Evolutionary conservation across 2,113 vertebrate genomes (phyloP), one percentile per base, ranked within the genome.

Genomic region (Rutilus rutilus): DNA sequence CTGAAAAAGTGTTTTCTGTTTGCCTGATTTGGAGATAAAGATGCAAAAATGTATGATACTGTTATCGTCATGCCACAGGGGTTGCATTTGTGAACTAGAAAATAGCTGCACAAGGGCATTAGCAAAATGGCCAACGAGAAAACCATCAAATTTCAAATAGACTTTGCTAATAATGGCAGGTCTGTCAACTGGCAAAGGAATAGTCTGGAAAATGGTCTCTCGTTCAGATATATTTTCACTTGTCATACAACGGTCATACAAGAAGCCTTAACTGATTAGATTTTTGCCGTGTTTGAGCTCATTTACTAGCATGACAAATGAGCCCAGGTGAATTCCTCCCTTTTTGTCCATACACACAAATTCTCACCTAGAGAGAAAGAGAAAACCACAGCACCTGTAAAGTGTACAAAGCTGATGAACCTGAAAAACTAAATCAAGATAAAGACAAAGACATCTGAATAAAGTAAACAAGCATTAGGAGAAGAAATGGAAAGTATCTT

Each of bases 401-500:
- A 69, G 30, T 36, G 30, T 6, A 33, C 65, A 69, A 30, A 36
- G 17, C 65, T 5, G 30, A 36, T 21, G 30, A 25, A 62, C 59
- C 59, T 9, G 9, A 42, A 42, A 42, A 42, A 36, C 36, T 6
- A 47, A 21, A 21, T 27, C n/a, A 62, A 25, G n/a, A 62, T 4
- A 62, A 62, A 62, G 33, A 5, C 60, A 62, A 27, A 12, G n/a
- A 14, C 25, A 65, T 65, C 27, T 65, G 62, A 65, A 65, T 65
- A 2, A 65, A 52, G 50, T 27, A 65, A 75, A 62, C 30, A 77
- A 30, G 3, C 45, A 30, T 50, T 60, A 39, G 39, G 52, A 73
- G 10, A 73, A 45, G 21, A 82, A 78, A 64, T 27, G 36, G 30
- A 69, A 84, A 74, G 65, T 11, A 75, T 73, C 39, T n/a, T 73